phyloP scores from a whole-genome alignment of 2,888 invertebrate species.

The Rosalia funebris region DNA sequence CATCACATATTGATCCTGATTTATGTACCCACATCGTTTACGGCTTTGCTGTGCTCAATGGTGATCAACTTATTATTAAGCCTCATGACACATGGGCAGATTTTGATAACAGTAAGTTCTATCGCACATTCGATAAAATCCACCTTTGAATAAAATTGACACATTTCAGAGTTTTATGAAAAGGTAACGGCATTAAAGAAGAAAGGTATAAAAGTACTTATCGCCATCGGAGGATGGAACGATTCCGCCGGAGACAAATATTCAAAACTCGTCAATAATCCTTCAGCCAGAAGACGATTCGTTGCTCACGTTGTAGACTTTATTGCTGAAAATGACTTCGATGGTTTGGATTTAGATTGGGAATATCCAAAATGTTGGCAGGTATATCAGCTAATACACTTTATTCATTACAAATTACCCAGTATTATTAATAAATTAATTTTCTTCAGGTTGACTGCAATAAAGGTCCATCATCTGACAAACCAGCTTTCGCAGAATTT shows the following conservation, averaged over 20 bases:
- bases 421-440: neutral
- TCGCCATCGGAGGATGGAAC: conserved; percentile 96
- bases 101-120: conserved; percentile 80
- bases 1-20: conserved; percentile 83
- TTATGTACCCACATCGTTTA: conserved; percentile 93
- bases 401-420: conserved; percentile 1
- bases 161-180: conserved; percentile 81
- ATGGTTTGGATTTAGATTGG: conserved; percentile 94
- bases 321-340: conserved; percentile 82
- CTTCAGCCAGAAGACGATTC: conserved; percentile 77
- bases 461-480: conserved; percentile 84
- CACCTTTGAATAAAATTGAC: conserved; percentile 16
- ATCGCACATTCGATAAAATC: conserved; percentile 8
- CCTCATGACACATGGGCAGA: conserved; percentile 91
- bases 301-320: conserved; percentile 80
- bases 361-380: conserved; percentile 95
- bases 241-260: conserved; percentile 93
- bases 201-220: conserved; percentile 80
- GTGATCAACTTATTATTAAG: conserved; percentile 78
- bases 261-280: conserved; percentile 81
- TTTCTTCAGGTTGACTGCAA: conserved; percentile 76
- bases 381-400: conserved; percentile 58
- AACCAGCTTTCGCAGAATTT: conserved; percentile 78
- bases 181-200: conserved; percentile 80
- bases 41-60: conserved; percentile 89